Conservation (phyloP, 1,140 invertebrate species). For the Drosophila erecta region DNA sequence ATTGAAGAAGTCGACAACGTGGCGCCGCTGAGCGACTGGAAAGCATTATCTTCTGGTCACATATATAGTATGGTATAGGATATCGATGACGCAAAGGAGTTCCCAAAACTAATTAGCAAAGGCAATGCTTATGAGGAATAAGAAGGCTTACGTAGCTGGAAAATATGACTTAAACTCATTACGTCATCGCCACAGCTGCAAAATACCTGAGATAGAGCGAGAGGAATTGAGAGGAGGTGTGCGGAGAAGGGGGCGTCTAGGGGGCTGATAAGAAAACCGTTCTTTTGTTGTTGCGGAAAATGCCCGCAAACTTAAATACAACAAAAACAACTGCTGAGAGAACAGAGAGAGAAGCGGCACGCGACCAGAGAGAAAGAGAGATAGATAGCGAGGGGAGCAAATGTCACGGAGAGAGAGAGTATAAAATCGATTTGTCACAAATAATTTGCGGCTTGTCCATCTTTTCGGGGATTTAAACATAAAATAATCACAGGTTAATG, state of each 20-base stretch:
- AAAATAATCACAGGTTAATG: neutral
- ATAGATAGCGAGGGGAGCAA: neutral
- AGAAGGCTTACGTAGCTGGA: conserved; percentile 20
- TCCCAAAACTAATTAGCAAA: neutral
- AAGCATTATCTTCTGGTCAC: neutral
- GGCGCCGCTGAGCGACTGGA: conserved; percentile 22
- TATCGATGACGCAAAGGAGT: conserved; percentile 9
- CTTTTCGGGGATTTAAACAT: conserved; percentile 35
- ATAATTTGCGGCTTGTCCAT: conserved; percentile 47
- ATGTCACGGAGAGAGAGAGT: conserved; percentile 39
- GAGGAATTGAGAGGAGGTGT: neutral
- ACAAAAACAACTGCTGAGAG: conserved; percentile 24
- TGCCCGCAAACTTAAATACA: conserved; percentile 27
- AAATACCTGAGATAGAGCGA: conserved; percentile 2
- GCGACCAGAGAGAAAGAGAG: conserved; percentile 8
- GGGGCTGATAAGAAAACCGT: conserved; percentile 44
- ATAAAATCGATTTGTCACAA: conserved; percentile 77
- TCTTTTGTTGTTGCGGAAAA: conserved; percentile 39
- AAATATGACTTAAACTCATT: conserved; percentile 35
- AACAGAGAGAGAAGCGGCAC: conserved; percentile 4
- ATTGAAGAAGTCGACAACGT: conserved; percentile 38
- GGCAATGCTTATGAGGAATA: neutral
- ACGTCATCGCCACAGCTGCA: conserved; percentile 41
- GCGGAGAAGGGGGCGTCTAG: neutral
- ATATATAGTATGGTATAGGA: too few species aligned